Conservation (phyloP, 1,140 invertebrate genomes). For the Coboldia fuscipes region DNA sequence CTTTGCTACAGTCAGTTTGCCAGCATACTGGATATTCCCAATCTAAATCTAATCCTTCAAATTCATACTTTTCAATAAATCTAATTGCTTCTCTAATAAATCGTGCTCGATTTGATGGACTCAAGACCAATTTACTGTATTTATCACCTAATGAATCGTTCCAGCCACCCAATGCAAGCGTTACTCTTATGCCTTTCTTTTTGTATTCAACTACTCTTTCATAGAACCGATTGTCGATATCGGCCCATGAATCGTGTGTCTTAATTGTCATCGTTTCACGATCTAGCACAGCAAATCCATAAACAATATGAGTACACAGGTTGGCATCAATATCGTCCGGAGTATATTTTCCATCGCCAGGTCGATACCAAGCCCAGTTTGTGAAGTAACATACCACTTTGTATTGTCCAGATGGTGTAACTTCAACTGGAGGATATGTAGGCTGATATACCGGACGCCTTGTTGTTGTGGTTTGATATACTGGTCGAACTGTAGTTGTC, state of each 20-base stretch:
- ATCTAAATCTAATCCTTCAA: constrained; percentile 71
- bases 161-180: constrained; percentile 56
- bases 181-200: constrained; percentile 18
- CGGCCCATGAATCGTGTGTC: constrained; percentile 42
- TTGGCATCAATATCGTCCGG: constrained; percentile 42
- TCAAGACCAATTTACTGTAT: constrained; percentile 55
- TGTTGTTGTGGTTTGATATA: constrained; percentile 2
- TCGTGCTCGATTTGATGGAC: constrained; percentile 33
- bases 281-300: constrained; percentile 47
- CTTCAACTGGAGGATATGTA: constrained; percentile 6
- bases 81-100: constrained; percentile 47
- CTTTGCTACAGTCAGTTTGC: constrained; percentile 59
- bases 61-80: constrained; percentile 53
- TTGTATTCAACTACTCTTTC: constrained; percentile 51
- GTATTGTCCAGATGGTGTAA: constrained; percentile 17
- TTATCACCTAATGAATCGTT: constrained; percentile 63
- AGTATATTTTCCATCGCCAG: constrained; percentile 34
- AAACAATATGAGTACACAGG: constrained; percentile 51
- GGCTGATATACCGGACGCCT: constrained; percentile 4
- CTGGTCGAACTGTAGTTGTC: constrained; percentile 7
- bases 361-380: constrained; percentile 45
- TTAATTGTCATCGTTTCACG: constrained; percentile 32
- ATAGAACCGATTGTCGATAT: constrained; percentile 54
- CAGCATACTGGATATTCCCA: constrained; percentile 64
- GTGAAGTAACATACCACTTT: constrained; percentile 49